Percentiles rank a stretch among this genome's conserved stretches.
Evolutionary conservation across 1,140 invertebrate species (phyloP).

Genomic region (Frieseomelitta varia): DNA sequence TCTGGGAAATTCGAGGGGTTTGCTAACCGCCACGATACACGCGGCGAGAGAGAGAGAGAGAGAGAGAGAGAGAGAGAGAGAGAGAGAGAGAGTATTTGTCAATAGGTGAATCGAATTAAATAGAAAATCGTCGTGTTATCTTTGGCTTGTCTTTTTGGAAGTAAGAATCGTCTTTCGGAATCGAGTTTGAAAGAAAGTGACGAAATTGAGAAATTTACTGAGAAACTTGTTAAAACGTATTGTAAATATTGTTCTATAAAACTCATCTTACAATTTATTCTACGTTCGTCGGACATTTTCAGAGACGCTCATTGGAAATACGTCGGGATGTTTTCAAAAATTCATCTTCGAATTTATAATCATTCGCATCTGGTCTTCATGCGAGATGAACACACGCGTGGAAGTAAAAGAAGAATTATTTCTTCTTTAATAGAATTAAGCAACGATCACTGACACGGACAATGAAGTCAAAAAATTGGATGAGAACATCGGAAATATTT

Average conservation of each 20-base stretch:
- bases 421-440: too few relatives aligned
- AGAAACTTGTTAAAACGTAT: too few relatives aligned
- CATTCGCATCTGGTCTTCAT: not conserved
- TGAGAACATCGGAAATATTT: not conserved
- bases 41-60: not conserved
- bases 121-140: not conserved
- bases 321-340: not conserved
- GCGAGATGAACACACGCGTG: too few relatives aligned
- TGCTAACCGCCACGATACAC: conserved; percentile 10
- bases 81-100: conserved; percentile 2
- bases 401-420: too few relatives aligned
- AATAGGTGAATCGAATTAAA: conserved; percentile 20
- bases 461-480: not conserved
- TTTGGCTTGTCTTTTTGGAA: not conserved
- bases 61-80: too few relatives aligned
- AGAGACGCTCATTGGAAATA: too few relatives aligned
- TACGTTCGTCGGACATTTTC: too few relatives aligned
- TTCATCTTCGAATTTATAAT: not conserved
- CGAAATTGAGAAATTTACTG: too few relatives aligned
- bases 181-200: too few relatives aligned
- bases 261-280: not conserved
- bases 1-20: conserved; percentile 40
- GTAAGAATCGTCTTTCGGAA: not conserved
- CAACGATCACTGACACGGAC: too few relatives aligned
- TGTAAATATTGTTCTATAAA: not conserved